phyloP scores from a whole-genome alignment of 2,113 vertebrate species.

The Ursus arctos region DNA sequence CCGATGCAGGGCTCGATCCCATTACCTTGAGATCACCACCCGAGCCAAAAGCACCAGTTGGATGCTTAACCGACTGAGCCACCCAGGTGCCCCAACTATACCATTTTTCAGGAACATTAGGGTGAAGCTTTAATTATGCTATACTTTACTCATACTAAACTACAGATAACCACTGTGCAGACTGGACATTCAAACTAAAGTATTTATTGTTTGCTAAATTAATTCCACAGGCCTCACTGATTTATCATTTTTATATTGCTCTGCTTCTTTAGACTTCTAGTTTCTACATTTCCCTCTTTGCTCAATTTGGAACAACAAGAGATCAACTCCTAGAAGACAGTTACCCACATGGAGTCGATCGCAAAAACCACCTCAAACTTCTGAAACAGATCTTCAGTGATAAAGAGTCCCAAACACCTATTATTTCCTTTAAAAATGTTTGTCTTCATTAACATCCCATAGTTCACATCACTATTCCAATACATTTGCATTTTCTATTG shows the following conservation, averaged over 20 bases:
- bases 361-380: slow-evolving; percentile 36
- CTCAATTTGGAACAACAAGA: slow-evolving; percentile 38
- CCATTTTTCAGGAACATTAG: not conserved
- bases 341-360: not conserved
- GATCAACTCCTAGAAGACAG: not conserved
- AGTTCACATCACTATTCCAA: not conserved
- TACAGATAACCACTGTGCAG: not conserved
- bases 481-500: slow-evolving; percentile 26
- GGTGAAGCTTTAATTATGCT: not conserved
- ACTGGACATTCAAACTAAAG: not conserved
- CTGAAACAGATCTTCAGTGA: slow-evolving; percentile 12
- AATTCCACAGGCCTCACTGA: not conserved
- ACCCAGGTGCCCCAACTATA: not conserved
- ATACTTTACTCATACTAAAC: not conserved
- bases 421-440: slow-evolving; percentile 5
- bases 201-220: not conserved
- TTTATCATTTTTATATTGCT: slow-evolving; percentile 31
- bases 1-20: not conserved
- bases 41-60: not conserved
- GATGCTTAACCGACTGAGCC: not conserved
- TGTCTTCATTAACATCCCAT: slow-evolving; percentile 23
- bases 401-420: not conserved
- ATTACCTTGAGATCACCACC: not conserved
- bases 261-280: not conserved
- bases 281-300: not conserved